Base-by-base conservation (phyloP, 2,888 invertebrate species). In the Allacma fusca region DNA sequence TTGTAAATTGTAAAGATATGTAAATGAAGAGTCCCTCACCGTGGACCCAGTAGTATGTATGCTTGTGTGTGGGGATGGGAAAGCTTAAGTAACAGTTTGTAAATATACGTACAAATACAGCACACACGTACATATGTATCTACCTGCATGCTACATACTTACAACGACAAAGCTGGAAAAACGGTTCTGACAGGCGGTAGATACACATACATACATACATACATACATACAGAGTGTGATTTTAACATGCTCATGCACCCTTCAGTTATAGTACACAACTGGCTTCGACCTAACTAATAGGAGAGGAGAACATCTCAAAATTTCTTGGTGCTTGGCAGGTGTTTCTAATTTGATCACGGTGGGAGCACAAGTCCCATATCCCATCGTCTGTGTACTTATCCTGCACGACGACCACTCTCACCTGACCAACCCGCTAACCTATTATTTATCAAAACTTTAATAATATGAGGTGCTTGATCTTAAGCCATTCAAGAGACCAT, bases 301-400 rank as follows among this genome's bases (percentile, higher is more conserved):
- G 2, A 50, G 16, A 12, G 5, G 16, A 50, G 2, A 50, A 50
- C 19, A 19, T 50, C 50, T 50, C 16, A n/a, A n/a, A 24, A 43
- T 50, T 13, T 71, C 23, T 72, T 34, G 26, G 13, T n/a, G 72
- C 72, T 59, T 72, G 72, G 59, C 72, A 72, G 72, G 72, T 72
- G 72, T 72, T 72, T 72, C 72, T 59, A 72, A 72, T 72, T 72
- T 72, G 72, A 72, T 72, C 72, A 59, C 72, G 50, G 59, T 59
- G 72, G 72, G 72, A 72, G 72, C 24, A 43, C 69, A 69, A 50
- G 43, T 26, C 29, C 72, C 57, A 62, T 59, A 72, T 57, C 72
- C 29, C 28, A 57, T n/a, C 29, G 26, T 59, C 34, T 19, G 16
- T 50, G 2, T 50, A 50, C 50, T 50, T 50, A n/a, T n/a, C 2